phyloP scores from a whole-genome alignment of 1,140 invertebrate genomes.

The Drosophila hydei region DNA sequence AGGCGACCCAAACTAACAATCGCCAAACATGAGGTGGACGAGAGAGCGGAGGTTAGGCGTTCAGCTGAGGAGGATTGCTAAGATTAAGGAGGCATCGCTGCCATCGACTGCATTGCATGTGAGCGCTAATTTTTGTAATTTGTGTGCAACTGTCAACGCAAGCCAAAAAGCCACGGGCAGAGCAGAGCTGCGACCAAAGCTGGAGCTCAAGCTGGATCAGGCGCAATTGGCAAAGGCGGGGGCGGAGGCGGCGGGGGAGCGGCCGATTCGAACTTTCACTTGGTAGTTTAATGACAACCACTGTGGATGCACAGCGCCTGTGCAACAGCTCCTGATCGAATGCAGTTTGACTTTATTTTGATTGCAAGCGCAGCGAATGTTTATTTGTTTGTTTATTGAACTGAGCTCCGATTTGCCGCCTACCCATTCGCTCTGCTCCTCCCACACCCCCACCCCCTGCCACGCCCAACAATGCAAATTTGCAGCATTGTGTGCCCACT shows the following conservation, averaged over 20 bases:
- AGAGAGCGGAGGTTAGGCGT: neutral
- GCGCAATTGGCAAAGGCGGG: neutral
- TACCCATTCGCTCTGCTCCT: neutral
- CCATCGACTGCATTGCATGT: constrained; percentile 52
- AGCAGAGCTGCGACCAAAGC: constrained; percentile 14
- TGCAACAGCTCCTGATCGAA: constrained; percentile 26
- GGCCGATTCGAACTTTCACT: constrained; percentile 52
- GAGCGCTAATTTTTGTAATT: constrained; percentile 69
- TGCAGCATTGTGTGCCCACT: constrained; percentile 28
- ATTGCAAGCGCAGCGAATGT: constrained; percentile 51
- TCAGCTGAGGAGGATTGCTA: constrained; percentile 23
- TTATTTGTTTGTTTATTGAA: constrained; percentile 43
- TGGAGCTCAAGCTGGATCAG: constrained; percentile 3
- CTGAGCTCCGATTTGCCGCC: constrained; percentile 25
- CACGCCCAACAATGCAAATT: neutral
- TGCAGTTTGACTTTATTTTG: constrained; percentile 52
- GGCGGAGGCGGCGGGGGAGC: neutral
- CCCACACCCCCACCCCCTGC: neutral
- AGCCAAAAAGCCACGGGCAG: constrained; percentile 35
- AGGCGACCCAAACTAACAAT: constrained; percentile 43
- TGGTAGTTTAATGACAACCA: constrained; percentile 33
- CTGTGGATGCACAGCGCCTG: constrained; percentile 19
- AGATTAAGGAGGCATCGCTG: constrained; percentile 46
- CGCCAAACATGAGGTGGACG: neutral
- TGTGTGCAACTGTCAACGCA: constrained; percentile 67